Base-by-base conservation (phyloP, 2,888 invertebrate genomes). In the Ariolimax columbianus region DNA sequence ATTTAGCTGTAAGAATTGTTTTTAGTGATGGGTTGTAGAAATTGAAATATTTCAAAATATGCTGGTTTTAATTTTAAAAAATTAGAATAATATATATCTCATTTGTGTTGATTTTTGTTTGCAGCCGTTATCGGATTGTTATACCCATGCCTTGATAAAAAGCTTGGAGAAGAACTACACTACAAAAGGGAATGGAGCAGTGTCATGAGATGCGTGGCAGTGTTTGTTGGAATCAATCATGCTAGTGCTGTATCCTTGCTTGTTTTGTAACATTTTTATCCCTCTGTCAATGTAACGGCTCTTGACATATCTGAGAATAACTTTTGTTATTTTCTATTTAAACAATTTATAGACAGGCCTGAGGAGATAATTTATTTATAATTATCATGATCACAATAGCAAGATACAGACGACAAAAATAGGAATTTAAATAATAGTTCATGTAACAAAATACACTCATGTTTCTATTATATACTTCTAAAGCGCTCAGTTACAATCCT, bases 141-240 rank as follows among this genome's bases (percentile, higher is more conserved):
- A 73, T 94, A 94, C 86, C 94, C 94, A 38, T 94, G 92, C 86
- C 89, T 94, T 55, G 94, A 94, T 86, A 87, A 91, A 55, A 91
- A 91, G 83, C 89, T 94, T 9, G 93, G 93, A 14, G 93, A 94
- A 83, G 90, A 91, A 11, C 91, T 92, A 36, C 89, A 89, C 51
- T 92, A 91, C 86, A 91, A 91, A 80, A 91, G 92, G 43, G 95
- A 95, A 87, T 95, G 95, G 95, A 94, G 94, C 47, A 94, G 93
- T 89, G 94, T 95, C n/a, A 94, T 95, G 93, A 88, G 94, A 89
- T 94, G 94, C 90, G 92, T 94, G 1, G 94, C 94, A 43, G 93
- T 94, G 33, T 95, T 94, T 90, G 94, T 95, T 47, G 95, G 95
- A 63, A 94, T 95, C 86, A 95, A 95, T 89, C 94, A 95, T 89